Evolutionary conservation across 2,888 invertebrate species (phyloP), one percentile per base, ranked within the genome.

Genomic region (Smittia sp.): DNA sequence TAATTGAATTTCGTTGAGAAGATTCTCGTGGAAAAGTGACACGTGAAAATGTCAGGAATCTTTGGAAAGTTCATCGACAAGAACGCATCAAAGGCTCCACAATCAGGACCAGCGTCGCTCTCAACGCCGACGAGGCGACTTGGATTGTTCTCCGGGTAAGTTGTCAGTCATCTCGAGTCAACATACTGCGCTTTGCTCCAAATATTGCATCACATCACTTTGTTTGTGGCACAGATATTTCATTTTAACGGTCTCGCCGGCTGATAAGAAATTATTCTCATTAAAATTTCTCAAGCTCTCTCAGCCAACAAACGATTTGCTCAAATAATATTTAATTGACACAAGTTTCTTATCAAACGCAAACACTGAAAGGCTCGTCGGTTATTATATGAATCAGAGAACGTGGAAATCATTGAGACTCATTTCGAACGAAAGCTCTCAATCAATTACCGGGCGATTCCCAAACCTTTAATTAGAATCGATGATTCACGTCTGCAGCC

Each of bases 81-180:
- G 27, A 72, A 38, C 15, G 22, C 25, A n/a, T 15, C 62, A 22
- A 72, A 62, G 15, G 32, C 69, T 3, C 52, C 72, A 1, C 54
- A 54, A 1, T 72, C 72, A 2, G 58, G 58, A 13, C 72, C 72
- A 6, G 38, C 72, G 62, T 72, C 72, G 18, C 62, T 72, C 1
- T 62, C 72, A 72, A 72, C 72, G 39, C 72, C 72, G 24, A 62
- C 58, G n/a, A 58, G 72, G 18, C 25, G 27, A 9, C 52, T 62
- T 32, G 72, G 72, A 27, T 62, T 58, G 54, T 62, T 72, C 13
- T 25, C 54, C 13, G 72, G 72, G 72, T 72, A 62, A 72, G 72
- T 62, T 46, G 32, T 32, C 32, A 32, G 32, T 32, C 15, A 13
- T 46, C n/a, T 27, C 25, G 18, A 54, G 20, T 27, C 27, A 24